phyloP scores from a whole-genome alignment of 2,888 invertebrate genomes.

The Siphlonurus alternatus region DNA sequence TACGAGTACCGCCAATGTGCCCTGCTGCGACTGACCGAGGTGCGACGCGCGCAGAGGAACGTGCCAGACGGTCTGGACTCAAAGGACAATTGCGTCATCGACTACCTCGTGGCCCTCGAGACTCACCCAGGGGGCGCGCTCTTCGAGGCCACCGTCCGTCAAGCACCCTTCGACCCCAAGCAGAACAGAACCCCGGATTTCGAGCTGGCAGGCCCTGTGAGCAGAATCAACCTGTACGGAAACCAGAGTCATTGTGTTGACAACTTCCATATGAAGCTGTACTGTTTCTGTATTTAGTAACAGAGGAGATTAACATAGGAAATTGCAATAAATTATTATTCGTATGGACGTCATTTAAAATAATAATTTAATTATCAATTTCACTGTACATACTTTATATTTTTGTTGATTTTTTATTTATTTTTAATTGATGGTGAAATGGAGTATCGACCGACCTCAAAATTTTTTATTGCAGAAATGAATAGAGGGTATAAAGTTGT shows the following conservation, averaged over 20 bases:
- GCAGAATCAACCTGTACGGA: background rate
- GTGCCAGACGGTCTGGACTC: background rate
- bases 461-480: too few relatives aligned
- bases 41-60: background rate
- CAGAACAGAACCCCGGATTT: background rate
- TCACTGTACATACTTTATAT: too few relatives aligned
- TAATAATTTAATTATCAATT: too few relatives aligned
- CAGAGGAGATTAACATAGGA: too few relatives aligned
- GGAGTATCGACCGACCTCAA: too few relatives aligned
- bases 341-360: too few relatives aligned
- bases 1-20: background rate
- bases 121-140: background rate
- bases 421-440: too few relatives aligned
- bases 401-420: too few relatives aligned
- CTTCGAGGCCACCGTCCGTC: background rate
- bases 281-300: background rate
- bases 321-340: too few relatives aligned
- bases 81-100: background rate
- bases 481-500: too few relatives aligned
- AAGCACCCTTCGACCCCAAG: too few relatives aligned
- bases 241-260: background rate
- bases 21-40: background rate
- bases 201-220: background rate
- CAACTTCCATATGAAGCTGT: background rate
- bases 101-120: background rate